These are phyloP conservation scores for Amphiprion ocellaris DNA, from an alignment of 2,113 vertebrate species.

Conservation along the genomic window DNA sequence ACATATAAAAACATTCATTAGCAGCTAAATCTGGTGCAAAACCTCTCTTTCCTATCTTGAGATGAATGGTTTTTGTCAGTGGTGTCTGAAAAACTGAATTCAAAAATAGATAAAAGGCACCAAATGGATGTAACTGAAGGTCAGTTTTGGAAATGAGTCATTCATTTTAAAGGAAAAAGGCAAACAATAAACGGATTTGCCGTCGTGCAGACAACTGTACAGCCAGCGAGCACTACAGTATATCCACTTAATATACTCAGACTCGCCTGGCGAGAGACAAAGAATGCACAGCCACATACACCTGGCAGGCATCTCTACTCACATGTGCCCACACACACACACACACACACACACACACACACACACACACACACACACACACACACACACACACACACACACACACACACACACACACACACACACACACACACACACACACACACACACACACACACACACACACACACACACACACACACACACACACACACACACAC, in stretches of 20 bases:
- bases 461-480: conserved; percentile 73
- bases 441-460: conserved; percentile 72
- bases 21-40: conserved; percentile 38
- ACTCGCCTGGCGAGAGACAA: conserved; percentile 55
- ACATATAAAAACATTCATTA: conserved; percentile 44
- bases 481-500: conserved; percentile 73
- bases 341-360: conserved; percentile 74
- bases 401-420: conserved; percentile 73
- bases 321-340: conserved; percentile 75
- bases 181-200: conserved; percentile 10
- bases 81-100: conserved; percentile 10
- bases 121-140: conserved; percentile 31
- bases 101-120: conserved; percentile 40
- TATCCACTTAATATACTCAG: conserved; percentile 49
- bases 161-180: conserved; percentile 25
- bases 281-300: conserved; percentile 69
- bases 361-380: conserved; percentile 72
- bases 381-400: conserved; percentile 71
- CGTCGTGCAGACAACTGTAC: conserved; percentile 21
- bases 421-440: conserved; percentile 69
- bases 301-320: conserved; percentile 78
- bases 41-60: conserved; percentile 8
- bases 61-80: conserved; percentile 27
- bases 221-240: conserved; percentile 26
- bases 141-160: conserved; percentile 33